phyloP scores from a whole-genome alignment of 1,140 invertebrate species.

The Asbolus verrucosus region DNA sequence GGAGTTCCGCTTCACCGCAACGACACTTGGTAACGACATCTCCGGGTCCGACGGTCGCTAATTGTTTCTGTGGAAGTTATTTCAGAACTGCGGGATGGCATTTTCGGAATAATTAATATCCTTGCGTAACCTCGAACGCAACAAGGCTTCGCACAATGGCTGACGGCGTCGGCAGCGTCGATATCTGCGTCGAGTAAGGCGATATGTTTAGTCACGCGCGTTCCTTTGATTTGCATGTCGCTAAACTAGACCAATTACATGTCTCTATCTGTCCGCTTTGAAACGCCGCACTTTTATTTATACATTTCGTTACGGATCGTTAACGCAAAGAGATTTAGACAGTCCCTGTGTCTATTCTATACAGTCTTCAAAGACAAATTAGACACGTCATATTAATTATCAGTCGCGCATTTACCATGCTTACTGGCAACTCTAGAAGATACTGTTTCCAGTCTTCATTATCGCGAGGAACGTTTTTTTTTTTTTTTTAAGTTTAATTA shows the following conservation, averaged over 20 bases:
- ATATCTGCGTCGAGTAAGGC: conserved; percentile 52
- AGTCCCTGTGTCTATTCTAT: conserved; percentile 22
- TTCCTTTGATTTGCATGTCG: conserved; percentile 61
- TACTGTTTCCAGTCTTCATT: conserved; percentile 14
- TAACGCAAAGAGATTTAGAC: conserved; percentile 49
- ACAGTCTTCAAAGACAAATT: conserved; percentile 43
- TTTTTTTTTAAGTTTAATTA: not conserved
- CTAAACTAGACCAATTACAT: conserved; percentile 62
- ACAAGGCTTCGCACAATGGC: conserved; percentile 21
- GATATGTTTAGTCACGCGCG: conserved; percentile 61
- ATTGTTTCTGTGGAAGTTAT: conserved; percentile 16
- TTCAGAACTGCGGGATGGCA: conserved; percentile 1
- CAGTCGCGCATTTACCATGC: conserved; percentile 10
- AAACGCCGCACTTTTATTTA: conserved; percentile 57
- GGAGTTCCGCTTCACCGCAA: not conserved
- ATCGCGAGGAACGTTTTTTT: conserved; percentile 2
- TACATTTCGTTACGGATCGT: conserved; percentile 57
- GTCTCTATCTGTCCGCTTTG: conserved; percentile 59
- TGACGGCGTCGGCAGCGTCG: conserved; percentile 46
- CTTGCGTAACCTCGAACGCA: conserved; percentile 51
- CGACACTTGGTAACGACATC: not conserved
- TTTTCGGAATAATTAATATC: conserved; percentile 53
- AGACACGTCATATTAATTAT: conserved; percentile 44
- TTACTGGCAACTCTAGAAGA: not conserved
- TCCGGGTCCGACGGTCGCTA: not conserved